Percentiles rank a stretch among this genome's conserved stretches.
phyloP scores from a whole-genome alignment of 2,888 invertebrate species.

The Theristus sp. region DNA sequence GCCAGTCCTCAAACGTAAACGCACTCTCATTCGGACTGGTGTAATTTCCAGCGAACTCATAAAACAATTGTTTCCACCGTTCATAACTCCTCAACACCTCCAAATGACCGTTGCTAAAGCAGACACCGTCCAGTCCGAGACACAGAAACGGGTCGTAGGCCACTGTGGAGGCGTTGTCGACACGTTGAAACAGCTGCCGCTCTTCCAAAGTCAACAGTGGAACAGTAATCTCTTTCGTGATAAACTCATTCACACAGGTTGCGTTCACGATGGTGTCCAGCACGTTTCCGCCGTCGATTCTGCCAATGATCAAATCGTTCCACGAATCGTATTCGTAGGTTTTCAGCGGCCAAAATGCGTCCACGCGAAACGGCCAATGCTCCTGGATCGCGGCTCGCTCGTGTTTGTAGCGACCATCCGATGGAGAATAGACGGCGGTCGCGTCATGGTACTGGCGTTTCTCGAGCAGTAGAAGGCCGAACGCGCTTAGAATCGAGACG shows the following conservation, averaged over 20 bases:
- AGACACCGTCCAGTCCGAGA: not conserved
- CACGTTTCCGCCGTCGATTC: not conserved
- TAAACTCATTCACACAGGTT: not conserved
- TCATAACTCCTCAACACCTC: not conserved
- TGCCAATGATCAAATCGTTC: not conserved
- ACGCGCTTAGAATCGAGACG: not conserved
- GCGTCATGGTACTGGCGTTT: not conserved
- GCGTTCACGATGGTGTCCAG: not conserved
- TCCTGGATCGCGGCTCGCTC: not conserved
- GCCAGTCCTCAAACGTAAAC: not conserved
- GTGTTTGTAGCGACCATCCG: not conserved
- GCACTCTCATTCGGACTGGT: not conserved
- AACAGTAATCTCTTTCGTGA: not conserved
- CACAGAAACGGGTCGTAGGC: too few species aligned
- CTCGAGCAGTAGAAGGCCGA: not conserved
- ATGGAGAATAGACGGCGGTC: not conserved
- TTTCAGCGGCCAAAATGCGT: not conserved
- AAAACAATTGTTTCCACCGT: not conserved
- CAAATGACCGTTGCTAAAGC: not conserved
- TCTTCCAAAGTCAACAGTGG: not conserved
- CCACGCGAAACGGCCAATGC: not conserved
- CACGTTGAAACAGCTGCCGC: not conserved
- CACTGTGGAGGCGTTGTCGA: too few species aligned
- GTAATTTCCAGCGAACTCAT: not conserved
- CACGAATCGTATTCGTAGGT: not conserved